Conservation (phyloP, 2,888 invertebrate genomes). For the Tortricodes alternella region DNA sequence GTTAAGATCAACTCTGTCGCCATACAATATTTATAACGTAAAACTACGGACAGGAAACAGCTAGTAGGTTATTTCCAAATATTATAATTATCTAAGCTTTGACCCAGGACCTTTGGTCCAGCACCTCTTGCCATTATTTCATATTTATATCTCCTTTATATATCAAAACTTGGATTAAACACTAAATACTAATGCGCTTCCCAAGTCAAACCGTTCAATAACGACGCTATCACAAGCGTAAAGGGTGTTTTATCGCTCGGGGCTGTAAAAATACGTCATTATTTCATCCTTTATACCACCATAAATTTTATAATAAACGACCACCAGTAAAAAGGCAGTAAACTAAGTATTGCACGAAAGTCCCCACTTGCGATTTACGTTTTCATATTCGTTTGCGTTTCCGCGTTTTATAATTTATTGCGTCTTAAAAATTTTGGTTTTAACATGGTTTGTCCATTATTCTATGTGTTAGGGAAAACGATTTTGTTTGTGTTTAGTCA, state of each 20-base stretch:
- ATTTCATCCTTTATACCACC: conserved; percentile 73
- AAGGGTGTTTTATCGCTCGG: conserved; percentile 77
- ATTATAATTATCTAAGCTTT: too few relatives aligned
- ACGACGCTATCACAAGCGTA: conserved; percentile 65
- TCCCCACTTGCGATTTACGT: conserved; percentile 48
- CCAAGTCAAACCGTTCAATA: conserved; percentile 49
- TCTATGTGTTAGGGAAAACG: neutral
- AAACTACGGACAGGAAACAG: neutral
- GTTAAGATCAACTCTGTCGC: neutral
- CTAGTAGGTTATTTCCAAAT: neutral
- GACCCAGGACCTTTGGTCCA: too few relatives aligned
- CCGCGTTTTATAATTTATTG: conserved; percentile 16
- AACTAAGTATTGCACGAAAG: conserved; percentile 62
- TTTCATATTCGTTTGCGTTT: conserved; percentile 32
- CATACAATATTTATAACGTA: conserved; percentile 10
- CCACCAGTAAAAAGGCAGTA: conserved; percentile 65
- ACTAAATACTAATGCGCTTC: conserved; percentile 42
- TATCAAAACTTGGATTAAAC: neutral
- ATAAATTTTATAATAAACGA: conserved; percentile 80
- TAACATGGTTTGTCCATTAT: conserved; percentile 3
- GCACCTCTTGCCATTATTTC: too few relatives aligned
- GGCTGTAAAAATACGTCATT: conserved; percentile 75
- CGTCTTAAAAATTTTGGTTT: conserved; percentile 11
- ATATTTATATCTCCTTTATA: too few relatives aligned
- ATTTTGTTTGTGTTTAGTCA: neutral